These are phyloP conservation scores for Drosophila sp. DNA, from an alignment of 1,140 invertebrate genomes.

Conservation along the genomic window DNA sequence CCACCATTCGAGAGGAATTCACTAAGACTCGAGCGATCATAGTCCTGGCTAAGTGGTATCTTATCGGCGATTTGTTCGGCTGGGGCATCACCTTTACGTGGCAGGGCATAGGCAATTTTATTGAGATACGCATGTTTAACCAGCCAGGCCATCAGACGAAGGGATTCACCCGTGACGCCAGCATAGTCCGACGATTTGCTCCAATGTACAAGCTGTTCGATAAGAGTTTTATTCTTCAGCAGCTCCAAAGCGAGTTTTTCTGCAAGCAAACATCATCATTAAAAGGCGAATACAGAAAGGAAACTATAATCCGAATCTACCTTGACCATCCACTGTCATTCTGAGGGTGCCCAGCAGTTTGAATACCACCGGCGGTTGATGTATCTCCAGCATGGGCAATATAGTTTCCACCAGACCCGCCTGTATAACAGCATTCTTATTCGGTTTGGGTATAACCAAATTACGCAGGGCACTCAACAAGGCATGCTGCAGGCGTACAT, in stretches of 20 bases:
- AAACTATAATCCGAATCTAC: slow-evolving; percentile 82
- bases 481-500: slow-evolving; percentile 92
- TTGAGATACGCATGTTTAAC: slow-evolving; percentile 88
- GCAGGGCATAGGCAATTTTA: slow-evolving; percentile 76
- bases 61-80: slow-evolving; percentile 64
- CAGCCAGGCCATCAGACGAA: slow-evolving; percentile 91
- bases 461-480: slow-evolving; percentile 92
- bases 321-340: slow-evolving; percentile 92
- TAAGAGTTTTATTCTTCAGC: slow-evolving; percentile 74
- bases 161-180: slow-evolving; percentile 93
- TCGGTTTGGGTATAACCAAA: slow-evolving; percentile 90
- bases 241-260: slow-evolving; percentile 75
- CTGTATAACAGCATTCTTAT: slow-evolving; percentile 89
- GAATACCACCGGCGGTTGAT: slow-evolving; percentile 91
- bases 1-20: slow-evolving; percentile 87
- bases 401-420: slow-evolving; percentile 89
- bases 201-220: slow-evolving; percentile 88
- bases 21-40: slow-evolving; percentile 85
- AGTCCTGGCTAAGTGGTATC: slow-evolving; percentile 66
- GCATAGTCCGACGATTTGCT: slow-evolving; percentile 90
- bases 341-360: slow-evolving; percentile 93
- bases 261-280: slow-evolving; percentile 25
- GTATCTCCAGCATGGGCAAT: slow-evolving; percentile 89
- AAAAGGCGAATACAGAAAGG: neutral
- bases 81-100: slow-evolving; percentile 76